Evolutionary conservation across 2,797 vertebrate genomes (phyloP).

Genomic region (Potorous gilbertii): DNA sequence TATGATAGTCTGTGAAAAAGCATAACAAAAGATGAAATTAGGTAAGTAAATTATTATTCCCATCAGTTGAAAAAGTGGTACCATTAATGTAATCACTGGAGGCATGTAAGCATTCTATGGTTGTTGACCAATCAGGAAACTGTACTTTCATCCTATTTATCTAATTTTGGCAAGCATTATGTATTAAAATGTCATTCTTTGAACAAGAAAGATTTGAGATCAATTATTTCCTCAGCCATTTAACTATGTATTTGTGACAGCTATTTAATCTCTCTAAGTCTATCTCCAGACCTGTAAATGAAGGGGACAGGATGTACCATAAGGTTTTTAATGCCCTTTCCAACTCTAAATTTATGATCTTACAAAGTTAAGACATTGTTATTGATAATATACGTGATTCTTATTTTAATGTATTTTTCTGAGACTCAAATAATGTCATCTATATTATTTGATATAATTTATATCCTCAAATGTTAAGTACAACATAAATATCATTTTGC

Average conservation of each 20-base stretch:
- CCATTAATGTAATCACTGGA: too few species aligned
- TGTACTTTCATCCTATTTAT: too few species aligned
- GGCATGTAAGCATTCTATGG: too few species aligned
- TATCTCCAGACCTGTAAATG: not conserved
- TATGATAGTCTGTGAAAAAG: not conserved
- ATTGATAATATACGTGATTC: not conserved
- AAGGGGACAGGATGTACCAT: not conserved
- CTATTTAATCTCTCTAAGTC: not conserved
- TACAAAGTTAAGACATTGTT: not conserved
- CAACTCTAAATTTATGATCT: not conserved
- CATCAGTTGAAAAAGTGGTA: not conserved
- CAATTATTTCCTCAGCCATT: not conserved
- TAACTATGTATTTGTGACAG: not conserved
- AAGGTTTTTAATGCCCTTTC: not conserved
- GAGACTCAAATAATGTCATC: not conserved
- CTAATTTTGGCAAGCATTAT: too few species aligned
- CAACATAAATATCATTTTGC: not conserved
- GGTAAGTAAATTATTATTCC: not conserved
- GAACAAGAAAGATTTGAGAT: not conserved
- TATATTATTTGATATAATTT: not conserved
- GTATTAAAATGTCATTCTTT: too few species aligned
- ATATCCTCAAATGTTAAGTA: not conserved
- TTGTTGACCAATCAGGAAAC: too few species aligned
- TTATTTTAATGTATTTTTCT: not conserved
- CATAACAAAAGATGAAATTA: not conserved